These are phyloP conservation scores for Alligator sinensis DNA, from an alignment of 2,113 vertebrate species.

Conservation along the genomic window DNA sequence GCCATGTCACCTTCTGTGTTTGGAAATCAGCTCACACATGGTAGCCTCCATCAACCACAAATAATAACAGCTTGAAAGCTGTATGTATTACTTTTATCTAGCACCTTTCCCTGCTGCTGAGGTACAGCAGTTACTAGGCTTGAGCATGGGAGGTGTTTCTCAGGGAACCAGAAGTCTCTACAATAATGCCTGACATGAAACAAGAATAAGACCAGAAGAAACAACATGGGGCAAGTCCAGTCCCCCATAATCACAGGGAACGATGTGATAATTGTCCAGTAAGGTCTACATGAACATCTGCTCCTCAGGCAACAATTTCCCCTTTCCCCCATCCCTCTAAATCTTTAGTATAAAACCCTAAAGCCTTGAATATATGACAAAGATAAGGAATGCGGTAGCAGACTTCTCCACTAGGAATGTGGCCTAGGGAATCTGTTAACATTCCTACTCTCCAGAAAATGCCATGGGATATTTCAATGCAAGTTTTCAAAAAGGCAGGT, in stretches of 20 bases:
- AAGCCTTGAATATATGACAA: no score
- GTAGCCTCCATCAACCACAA: background rate
- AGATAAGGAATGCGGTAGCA: background rate
- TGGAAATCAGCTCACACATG: accelerated
- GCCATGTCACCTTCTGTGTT: background rate
- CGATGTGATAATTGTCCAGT: no score
- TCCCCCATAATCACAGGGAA: no score
- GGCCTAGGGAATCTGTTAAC: background rate
- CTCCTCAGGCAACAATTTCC: no score
- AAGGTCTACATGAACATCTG: no score
- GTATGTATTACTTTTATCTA: background rate
- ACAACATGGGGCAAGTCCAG: no score
- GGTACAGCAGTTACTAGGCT: background rate
- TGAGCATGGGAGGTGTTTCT: background rate
- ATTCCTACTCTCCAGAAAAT: background rate
- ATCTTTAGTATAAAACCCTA: no score
- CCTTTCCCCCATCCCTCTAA: no score
- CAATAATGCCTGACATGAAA: accelerated
- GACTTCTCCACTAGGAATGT: background rate
- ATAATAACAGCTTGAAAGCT: background rate
- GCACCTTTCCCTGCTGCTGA: background rate
- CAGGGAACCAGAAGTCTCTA: background rate
- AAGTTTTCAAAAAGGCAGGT: background rate
- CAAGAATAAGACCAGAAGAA: no score
- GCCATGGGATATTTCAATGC: background rate